Evolutionary conservation across 2,888 invertebrate genomes (phyloP).

Genomic region (Meganola albula): DNA sequence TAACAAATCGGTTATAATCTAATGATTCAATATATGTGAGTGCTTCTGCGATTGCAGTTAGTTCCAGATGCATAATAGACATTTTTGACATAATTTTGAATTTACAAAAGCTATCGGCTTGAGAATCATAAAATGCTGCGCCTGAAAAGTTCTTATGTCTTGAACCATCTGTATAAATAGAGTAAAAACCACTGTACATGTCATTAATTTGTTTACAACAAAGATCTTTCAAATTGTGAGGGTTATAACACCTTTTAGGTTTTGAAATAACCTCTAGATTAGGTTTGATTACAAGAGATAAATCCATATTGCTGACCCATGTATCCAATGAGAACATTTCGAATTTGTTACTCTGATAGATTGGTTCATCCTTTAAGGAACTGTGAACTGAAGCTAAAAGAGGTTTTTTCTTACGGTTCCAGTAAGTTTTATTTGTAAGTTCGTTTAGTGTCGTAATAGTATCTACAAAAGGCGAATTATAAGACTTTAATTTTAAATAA

Average conservation of each 20-base stretch:
- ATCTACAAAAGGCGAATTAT: not conserved
- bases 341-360: not conserved
- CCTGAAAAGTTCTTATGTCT: not conserved
- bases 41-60: slow-evolving; percentile 13
- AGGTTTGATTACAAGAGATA: not conserved
- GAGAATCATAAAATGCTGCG: not conserved
- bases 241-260: not conserved
- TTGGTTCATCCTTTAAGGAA: not conserved
- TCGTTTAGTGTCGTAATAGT: not conserved
- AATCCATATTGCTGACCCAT: not conserved
- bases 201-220: not conserved
- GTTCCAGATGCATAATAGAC: slow-evolving; percentile 14
- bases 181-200: not conserved
- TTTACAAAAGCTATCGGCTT: not conserved
- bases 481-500: not conserved
- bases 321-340: not conserved
- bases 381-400: not conserved
- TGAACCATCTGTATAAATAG: not conserved
- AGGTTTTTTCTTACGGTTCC: slow-evolving; percentile 3
- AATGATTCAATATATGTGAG: slow-evolving; percentile 7
- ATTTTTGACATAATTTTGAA: slow-evolving; percentile 4
- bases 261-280: not conserved
- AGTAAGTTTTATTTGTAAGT: slow-evolving; percentile 1
- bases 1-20: slow-evolving; percentile 5
- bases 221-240: not conserved